Conservation (phyloP, 2,888 invertebrate species). For the Andrena bucephala region DNA sequence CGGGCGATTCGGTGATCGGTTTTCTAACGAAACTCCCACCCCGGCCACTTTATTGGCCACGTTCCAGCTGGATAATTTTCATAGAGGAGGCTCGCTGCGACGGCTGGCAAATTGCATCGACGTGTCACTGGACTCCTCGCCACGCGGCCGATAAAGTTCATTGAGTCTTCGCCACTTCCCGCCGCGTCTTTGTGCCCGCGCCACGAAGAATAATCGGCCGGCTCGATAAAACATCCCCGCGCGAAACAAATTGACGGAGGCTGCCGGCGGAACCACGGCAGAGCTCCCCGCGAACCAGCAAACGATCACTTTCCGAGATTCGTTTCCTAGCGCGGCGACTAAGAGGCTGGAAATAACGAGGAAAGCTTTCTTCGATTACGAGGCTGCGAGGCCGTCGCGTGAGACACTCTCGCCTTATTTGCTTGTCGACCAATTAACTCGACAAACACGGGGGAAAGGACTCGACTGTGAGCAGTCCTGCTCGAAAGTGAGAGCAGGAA, state of each 20-base stretch:
- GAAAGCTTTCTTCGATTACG: constrained; percentile 27
- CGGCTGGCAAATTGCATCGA: constrained; percentile 68
- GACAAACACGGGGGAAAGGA: constrained; percentile 16
- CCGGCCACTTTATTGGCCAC: constrained; percentile 43
- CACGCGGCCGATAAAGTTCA: constrained; percentile 73
- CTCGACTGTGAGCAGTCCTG: background rate
- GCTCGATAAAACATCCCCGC: constrained; percentile 45
- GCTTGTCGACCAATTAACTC: constrained; percentile 42
- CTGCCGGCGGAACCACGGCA: constrained; percentile 5
- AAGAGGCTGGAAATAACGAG: constrained; percentile 22
- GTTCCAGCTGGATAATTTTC: constrained; percentile 58
- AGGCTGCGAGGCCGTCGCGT: background rate
- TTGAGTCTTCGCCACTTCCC: constrained; percentile 73
- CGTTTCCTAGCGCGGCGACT: background rate
- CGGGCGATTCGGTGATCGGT: constrained; percentile 34
- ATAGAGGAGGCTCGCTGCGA: constrained; percentile 54
- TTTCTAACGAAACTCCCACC: constrained; percentile 22
- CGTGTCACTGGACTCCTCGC: constrained; percentile 63
- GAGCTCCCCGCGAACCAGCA: background rate
- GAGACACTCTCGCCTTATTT: constrained; percentile 22
- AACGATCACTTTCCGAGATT: background rate
- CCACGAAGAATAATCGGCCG: constrained; percentile 63
- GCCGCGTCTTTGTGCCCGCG: constrained; percentile 70
- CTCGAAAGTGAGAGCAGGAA: constrained; percentile 23
- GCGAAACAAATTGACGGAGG: constrained; percentile 53